Conservation (phyloP, 2,797 vertebrate genomes). For the Spinus olivaceus region DNA sequence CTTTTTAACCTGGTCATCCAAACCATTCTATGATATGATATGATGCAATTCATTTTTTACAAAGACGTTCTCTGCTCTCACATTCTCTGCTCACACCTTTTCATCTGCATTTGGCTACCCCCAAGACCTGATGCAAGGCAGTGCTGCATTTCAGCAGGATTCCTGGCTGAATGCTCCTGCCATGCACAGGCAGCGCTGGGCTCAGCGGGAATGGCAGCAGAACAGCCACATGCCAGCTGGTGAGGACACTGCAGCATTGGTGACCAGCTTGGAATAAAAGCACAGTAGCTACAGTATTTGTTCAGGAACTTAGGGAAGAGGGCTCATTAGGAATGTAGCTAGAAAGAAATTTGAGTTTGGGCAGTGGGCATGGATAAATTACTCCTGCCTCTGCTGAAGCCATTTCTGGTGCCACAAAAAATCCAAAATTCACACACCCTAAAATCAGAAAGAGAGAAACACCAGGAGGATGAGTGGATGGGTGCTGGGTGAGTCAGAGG, state of each 20-base stretch:
- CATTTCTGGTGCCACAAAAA: not conserved
- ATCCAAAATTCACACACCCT: not conserved
- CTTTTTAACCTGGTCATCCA: not conserved
- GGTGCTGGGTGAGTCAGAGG: not conserved
- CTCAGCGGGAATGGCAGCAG: rapidly evolving
- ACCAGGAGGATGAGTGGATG: not conserved
- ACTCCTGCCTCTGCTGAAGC: not conserved
- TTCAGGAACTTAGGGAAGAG: not conserved
- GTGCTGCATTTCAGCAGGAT: not conserved
- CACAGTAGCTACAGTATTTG: not conserved
- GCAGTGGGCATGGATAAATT: not conserved
- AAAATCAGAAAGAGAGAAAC: not conserved
- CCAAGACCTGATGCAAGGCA: not conserved
- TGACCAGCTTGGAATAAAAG: not conserved
- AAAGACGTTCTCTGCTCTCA: not conserved
- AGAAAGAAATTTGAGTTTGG: not conserved
- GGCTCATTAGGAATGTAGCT: not conserved
- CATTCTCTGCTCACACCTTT: not conserved
- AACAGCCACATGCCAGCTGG: not conserved
- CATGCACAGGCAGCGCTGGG: not conserved
- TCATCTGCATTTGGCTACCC: not conserved
- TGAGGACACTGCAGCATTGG: not conserved
- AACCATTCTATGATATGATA: not conserved
- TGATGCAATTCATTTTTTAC: not conserved
- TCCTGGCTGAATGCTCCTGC: not conserved